Base-by-base conservation (phyloP, 1,140 invertebrate species). In the Lordiphosa clarofinis region DNA sequence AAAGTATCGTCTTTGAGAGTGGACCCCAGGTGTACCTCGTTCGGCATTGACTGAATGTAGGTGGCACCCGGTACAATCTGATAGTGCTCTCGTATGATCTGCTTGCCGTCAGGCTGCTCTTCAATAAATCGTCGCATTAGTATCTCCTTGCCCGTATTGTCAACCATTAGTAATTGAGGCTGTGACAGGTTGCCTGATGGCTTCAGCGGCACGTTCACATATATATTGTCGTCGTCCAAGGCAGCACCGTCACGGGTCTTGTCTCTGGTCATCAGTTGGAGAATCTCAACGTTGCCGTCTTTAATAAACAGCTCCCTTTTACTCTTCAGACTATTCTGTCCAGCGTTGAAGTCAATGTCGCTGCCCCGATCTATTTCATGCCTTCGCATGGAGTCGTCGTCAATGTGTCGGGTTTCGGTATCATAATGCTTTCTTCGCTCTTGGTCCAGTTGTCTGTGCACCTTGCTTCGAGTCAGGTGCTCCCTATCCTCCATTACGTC, bases 231-330 rank as follows among this genome's bases (percentile, higher is more conserved):
- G n/a, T 87, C 86, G 19, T 87, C 86, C 24, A 76, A 49, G 9
- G 42, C 58, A 6, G 64, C 11, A 0, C 60, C 56, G 10, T 87
- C 79, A 0, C 69, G 59, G 0, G 62, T 82, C 24, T 88, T 88
- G 8, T 93, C 94, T 74, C 94, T 90, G 0, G 94, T 95, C 21
- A 95, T 92, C n/a, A 96, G 89, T 61, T 94, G 90, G 39, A 96
- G 89, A 46, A 96, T 94, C 90, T 96, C 95, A 1, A 94, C 93
- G 71, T 95, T 95, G 0, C 95, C 95, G 75, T 96, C 94, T 73
- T 94, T 92, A 15, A 94, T 94, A 76, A 94, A 95, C 69, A 93
- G 92, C 67, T 95, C 94, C 35, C 94, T 89, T 12, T 90, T 91
- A 36, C 73, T 74, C 15, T 81, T 87, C 3, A 89, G 61, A 50